Evolutionary conservation across 2,888 invertebrate species (phyloP).

Genomic region (Caenorhabditis imperialis): DNA sequence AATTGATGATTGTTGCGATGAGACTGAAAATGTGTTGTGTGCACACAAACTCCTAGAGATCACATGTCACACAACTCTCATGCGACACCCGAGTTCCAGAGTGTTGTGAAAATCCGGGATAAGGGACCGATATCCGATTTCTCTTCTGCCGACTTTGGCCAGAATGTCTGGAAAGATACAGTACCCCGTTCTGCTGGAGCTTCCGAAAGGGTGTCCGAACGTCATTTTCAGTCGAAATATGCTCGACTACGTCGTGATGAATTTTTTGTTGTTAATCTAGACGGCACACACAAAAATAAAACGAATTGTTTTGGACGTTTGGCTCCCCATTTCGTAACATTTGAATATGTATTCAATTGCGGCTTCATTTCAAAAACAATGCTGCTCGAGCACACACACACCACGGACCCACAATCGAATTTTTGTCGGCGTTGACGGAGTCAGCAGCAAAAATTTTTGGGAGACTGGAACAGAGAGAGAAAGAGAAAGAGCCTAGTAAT

Average conservation of each 20-base stretch:
- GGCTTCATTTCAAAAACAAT: slow-evolving; percentile 54
- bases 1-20: slow-evolving; percentile 19
- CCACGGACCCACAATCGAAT: slow-evolving; percentile 33
- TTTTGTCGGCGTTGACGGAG: slow-evolving; percentile 24
- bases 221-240: no score
- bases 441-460: slow-evolving; percentile 29
- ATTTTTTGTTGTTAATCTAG: slow-evolving; percentile 31
- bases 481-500: slow-evolving; percentile 41
- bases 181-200: no score
- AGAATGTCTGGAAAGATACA: no score
- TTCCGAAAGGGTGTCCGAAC: no score
- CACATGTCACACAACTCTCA: slow-evolving; percentile 32
- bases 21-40: slow-evolving; percentile 18
- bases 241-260: no score
- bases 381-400: slow-evolving; percentile 17
- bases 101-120: no score
- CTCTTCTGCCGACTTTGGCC: no score
- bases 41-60: slow-evolving; percentile 38
- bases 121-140: no score
- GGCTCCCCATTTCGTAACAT: slow-evolving; percentile 45
- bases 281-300: slow-evolving; percentile 12
- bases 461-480: not conserved
- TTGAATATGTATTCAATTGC: slow-evolving; percentile 54
- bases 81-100: slow-evolving; percentile 6
- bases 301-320: slow-evolving; percentile 38